Conservation (phyloP, 2,113 vertebrate species). For the Pleuronectes platessa region DNA sequence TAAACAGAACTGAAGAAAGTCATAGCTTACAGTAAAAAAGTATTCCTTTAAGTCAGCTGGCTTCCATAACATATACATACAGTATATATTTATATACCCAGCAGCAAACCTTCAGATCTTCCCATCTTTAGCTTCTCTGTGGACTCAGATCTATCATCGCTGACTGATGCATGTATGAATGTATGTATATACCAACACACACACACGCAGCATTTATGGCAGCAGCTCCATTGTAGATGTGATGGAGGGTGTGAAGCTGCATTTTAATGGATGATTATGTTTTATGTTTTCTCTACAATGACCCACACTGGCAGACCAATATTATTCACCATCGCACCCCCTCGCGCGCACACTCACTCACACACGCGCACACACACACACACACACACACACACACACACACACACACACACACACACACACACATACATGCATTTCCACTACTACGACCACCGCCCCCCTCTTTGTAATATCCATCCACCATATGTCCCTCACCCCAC, state of each 20-base stretch:
- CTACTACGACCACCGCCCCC: conserved; percentile 37
- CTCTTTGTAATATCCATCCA: conserved; percentile 55
- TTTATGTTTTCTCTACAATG: conserved; percentile 79
- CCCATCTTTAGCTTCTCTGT: conserved; percentile 15
- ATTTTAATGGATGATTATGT: conserved; percentile 84
- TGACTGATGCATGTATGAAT: conserved; percentile 42
- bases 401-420: conserved; percentile 25
- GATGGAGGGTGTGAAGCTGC: conserved; percentile 82
- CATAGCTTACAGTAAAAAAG: no score
- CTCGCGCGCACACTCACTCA: conserved; percentile 26
- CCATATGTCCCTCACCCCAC: conserved; percentile 54
- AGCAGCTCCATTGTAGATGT: conserved; percentile 58
- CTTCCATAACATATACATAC: not conserved
- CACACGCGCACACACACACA: conserved; percentile 30
- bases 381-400: conserved; percentile 20
- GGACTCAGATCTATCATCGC: conserved; percentile 49
- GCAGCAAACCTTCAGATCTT: conserved; percentile 34
- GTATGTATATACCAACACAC: conserved; percentile 2
- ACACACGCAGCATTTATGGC: conserved; percentile 67
- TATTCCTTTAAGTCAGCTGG: no score
- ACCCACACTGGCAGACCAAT: conserved; percentile 68
- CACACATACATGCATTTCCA: conserved; percentile 32
- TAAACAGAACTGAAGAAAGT: no score
- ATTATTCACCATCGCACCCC: conserved; percentile 58
- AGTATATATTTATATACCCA: conserved; percentile 25